These are phyloP conservation scores for Drosophila ficusphila DNA, from an alignment of 1,140 invertebrate genomes.

Conservation along the genomic window DNA sequence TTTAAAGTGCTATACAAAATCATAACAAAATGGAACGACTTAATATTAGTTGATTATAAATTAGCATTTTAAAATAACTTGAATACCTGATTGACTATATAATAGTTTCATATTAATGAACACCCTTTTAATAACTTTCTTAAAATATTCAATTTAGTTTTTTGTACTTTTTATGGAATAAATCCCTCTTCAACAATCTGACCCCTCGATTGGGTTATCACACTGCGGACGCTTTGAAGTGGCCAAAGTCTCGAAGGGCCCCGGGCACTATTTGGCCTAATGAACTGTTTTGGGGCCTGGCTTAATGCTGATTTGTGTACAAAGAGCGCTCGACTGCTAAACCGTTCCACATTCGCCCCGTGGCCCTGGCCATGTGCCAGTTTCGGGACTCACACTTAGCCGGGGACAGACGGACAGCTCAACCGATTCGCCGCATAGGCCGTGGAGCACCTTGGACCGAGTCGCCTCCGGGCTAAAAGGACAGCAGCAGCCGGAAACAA, in stretches of 20 bases:
- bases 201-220: conserved; percentile 11
- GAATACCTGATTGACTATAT: too few relatives aligned
- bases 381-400: conserved; percentile 26
- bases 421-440: conserved; percentile 62
- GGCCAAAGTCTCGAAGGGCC: conserved; percentile 1
- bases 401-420: conserved; percentile 12
- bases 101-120: too few relatives aligned
- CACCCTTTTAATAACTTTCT: too few relatives aligned
- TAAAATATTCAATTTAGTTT: too few relatives aligned
- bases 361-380: conserved; percentile 66
- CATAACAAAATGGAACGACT: too few relatives aligned
- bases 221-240: conserved; percentile 46
- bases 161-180: too few relatives aligned
- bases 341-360: conserved; percentile 31
- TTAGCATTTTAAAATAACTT: too few relatives aligned
- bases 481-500: conserved; percentile 9
- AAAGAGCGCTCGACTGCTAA: conserved; percentile 59
- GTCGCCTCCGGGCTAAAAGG: conserved; percentile 43
- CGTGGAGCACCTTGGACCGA: conserved; percentile 64
- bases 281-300: conserved; percentile 48
- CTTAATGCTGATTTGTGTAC: conserved; percentile 74
- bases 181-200: background rate
- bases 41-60: too few relatives aligned
- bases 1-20: too few relatives aligned
- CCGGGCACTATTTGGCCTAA: conserved; percentile 48